These are phyloP conservation scores for Hololepta plana DNA, from an alignment of 2,888 invertebrate species.

Conservation along the genomic window DNA sequence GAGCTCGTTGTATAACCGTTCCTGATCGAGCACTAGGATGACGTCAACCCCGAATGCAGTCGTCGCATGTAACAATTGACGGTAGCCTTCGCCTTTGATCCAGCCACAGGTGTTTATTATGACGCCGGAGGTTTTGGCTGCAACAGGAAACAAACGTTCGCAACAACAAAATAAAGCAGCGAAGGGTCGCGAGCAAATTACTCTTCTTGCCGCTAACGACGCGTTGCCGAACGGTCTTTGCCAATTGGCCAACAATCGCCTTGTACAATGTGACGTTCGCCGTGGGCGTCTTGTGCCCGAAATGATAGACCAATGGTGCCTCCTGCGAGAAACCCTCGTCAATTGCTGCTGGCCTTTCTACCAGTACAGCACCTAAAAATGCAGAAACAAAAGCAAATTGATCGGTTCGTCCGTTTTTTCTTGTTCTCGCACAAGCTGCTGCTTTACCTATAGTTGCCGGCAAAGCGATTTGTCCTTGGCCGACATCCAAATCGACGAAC, in stretches of 20 bases:
- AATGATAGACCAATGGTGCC: constrained; percentile 86
- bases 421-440: too few relatives aligned
- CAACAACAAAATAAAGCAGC: neutral
- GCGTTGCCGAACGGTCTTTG: constrained; percentile 68
- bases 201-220: constrained; percentile 78
- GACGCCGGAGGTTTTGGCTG: constrained; percentile 71
- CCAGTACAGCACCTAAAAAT: constrained; percentile 53
- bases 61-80: constrained; percentile 69
- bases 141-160: neutral
- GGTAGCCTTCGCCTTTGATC: constrained; percentile 86
- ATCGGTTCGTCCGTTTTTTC: too few relatives aligned
- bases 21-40: constrained; percentile 89
- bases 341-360: constrained; percentile 84
- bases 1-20: constrained; percentile 85
- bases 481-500: constrained; percentile 89
- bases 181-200: constrained; percentile 23
- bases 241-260: constrained; percentile 63
- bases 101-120: constrained; percentile 97
- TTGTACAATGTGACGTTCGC: constrained; percentile 72
- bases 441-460: constrained; percentile 75
- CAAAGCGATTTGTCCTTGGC: constrained; percentile 81
- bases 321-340: constrained; percentile 92
- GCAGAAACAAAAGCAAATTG: too few relatives aligned
- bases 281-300: constrained; percentile 64
- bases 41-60: constrained; percentile 92